phyloP scores from a whole-genome alignment of 2,113 vertebrate genomes.

The Chroicocephalus ridibundus region DNA sequence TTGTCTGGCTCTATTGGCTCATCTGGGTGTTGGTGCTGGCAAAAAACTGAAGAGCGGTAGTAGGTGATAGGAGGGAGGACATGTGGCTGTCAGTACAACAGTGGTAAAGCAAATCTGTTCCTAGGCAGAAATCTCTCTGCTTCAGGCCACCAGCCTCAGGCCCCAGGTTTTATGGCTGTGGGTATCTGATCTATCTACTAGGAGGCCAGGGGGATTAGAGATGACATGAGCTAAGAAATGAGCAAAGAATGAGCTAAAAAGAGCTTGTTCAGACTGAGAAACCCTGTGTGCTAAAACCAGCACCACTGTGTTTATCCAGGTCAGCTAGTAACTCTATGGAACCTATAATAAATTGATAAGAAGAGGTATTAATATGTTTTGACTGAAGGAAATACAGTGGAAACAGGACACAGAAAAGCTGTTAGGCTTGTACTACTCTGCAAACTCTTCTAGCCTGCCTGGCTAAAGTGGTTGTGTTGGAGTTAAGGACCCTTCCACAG shows the following conservation, averaged over 20 bases:
- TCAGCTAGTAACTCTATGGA: not conserved
- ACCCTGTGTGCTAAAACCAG: not conserved
- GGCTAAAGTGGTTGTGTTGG: not conserved
- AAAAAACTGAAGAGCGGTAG: not conserved
- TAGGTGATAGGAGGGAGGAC: not conserved
- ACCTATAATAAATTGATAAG: not conserved
- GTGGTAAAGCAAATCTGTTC: not conserved
- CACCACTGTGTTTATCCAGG: not conserved
- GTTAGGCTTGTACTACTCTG: not conserved
- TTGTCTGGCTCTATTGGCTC: not conserved
- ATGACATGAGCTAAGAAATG: not conserved
- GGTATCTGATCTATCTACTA: not conserved
- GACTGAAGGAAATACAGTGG: not conserved
- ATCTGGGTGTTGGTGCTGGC: not conserved
- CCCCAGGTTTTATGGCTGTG: not conserved
- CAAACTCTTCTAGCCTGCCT: not conserved
- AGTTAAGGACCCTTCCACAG: not conserved
- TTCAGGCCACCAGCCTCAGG: constrained; percentile 11
- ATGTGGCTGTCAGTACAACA: not conserved
- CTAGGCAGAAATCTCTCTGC: not conserved
- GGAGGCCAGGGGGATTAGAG: not conserved
- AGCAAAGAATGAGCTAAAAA: not conserved
- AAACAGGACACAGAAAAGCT: not conserved
- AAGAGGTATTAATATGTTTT: not conserved
- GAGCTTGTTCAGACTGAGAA: not conserved